Percentiles rank a stretch among this genome's conserved stretches.
Evolutionary conservation across 1,140 invertebrate species (phyloP).

Genomic region (Nasonia vitripennis): DNA sequence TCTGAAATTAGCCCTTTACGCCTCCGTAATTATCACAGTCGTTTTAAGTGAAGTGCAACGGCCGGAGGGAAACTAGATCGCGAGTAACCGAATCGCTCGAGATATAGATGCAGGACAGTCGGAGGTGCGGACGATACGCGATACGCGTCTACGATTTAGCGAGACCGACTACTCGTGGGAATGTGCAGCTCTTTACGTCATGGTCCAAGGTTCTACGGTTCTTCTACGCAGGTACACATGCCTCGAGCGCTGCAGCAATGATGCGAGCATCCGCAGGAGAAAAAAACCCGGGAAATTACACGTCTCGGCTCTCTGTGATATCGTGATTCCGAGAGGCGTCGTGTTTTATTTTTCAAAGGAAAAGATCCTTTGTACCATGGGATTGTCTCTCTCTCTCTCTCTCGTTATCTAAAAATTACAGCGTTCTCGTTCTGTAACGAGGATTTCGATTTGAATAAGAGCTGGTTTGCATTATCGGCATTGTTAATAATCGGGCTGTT

Average conservation of each 20-base stretch:
- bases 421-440: background rate
- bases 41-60: slow-evolving; percentile 24
- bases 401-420: too few relatives aligned
- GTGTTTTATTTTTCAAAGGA: background rate
- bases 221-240: background rate
- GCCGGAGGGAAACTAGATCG: background rate
- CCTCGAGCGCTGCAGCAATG: background rate
- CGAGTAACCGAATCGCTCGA: slow-evolving; percentile 31
- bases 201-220: slow-evolving; percentile 11
- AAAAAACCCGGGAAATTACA: background rate
- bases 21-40: background rate
- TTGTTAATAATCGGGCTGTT: slow-evolving; percentile 6
- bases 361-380: background rate
- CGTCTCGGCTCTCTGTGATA: background rate
- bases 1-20: background rate
- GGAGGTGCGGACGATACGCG: slow-evolving; percentile 20
- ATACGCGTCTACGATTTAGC: slow-evolving; percentile 11
- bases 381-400: background rate
- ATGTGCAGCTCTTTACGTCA: background rate
- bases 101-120: background rate
- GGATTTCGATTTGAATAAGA: background rate
- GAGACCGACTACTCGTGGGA: slow-evolving; percentile 39
- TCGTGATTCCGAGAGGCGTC: background rate
- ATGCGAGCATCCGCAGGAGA: background rate
- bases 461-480: slow-evolving; percentile 17